These are phyloP conservation scores for Drosophila meridiana DNA, from an alignment of 2,888 invertebrate genomes.

Conservation along the genomic window DNA sequence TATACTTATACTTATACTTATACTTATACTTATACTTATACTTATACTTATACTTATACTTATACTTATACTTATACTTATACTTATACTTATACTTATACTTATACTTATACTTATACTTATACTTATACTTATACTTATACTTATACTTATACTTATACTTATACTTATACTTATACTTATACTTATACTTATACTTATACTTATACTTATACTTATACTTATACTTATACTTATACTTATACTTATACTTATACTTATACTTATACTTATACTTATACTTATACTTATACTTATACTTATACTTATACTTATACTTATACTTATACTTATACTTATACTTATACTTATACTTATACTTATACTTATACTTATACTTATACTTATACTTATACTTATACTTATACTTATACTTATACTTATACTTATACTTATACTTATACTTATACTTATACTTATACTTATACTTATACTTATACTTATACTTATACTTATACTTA, in stretches of 20 bases:
- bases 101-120: conserved; percentile 6
- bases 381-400: background rate
- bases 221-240: no score
- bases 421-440: background rate
- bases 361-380: background rate
- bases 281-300: background rate
- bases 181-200: conserved; percentile 1
- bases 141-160: conserved; percentile 7
- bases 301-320: background rate
- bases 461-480: background rate
- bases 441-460: background rate
- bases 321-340: background rate
- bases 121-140: conserved; percentile 6
- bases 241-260: background rate
- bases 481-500: background rate
- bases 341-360: background rate
- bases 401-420: background rate
- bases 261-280: background rate
- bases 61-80: conserved; percentile 7
- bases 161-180: conserved; percentile 6
- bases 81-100: conserved; percentile 5
- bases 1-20: conserved; percentile 7
- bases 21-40: conserved; percentile 7
- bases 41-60: conserved; percentile 7
- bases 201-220: background rate